Base-by-base conservation (phyloP, 2,113 vertebrate genomes). In the Ctenodactylus gundi region DNA sequence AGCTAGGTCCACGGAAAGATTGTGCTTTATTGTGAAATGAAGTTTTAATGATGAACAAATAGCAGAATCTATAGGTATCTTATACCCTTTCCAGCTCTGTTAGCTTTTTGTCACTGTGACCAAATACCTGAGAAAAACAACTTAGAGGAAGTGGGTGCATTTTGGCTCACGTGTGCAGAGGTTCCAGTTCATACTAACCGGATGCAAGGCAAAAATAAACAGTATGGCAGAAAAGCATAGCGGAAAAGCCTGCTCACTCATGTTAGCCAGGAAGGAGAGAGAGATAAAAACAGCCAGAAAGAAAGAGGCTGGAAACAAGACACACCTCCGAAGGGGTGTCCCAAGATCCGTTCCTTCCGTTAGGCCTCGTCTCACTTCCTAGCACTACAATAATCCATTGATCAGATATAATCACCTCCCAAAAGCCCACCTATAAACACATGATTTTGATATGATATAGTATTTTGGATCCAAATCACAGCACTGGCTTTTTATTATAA, bases 11-110 rank as follows among this genome's bases (percentile, higher is more conserved):
- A 39, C 65, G 84, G 13, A 76, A 96, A 88, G 10, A 62, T 77
- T 36, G n/a, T 55, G 60, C 41, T 55, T 88, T 51, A 73, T 82
- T 84, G 29, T 88, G 25, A 95, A 80, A 78, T 91, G 88, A 92
- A 85, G 88, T 90, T 92, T 89, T 92, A 85, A 88, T 88, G n/a
- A 86, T 77, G 67, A 93, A 60, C 15, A 36, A 76, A 82, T 51
- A 93, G 65, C 7, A 72, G 77, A 84, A 76, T 70, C 27, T 78
- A 17, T 49, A 77, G 3, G 11, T 65, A 67, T 7, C 12, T n/a
- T 14, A 44, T 3, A 92, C 39, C 1, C 21, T 85, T 82, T 83
- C 51, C 93, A 49, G 44, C 46, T 51, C 12, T 21, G 34, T 51
- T 31, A 49, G 46, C 29, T 51, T 9, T 75, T 75, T 34, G 72